Evolutionary conservation across 2,888 invertebrate species (phyloP), one percentile per base, ranked within the genome.

Genomic region (Choristoneura rosaceana): DNA sequence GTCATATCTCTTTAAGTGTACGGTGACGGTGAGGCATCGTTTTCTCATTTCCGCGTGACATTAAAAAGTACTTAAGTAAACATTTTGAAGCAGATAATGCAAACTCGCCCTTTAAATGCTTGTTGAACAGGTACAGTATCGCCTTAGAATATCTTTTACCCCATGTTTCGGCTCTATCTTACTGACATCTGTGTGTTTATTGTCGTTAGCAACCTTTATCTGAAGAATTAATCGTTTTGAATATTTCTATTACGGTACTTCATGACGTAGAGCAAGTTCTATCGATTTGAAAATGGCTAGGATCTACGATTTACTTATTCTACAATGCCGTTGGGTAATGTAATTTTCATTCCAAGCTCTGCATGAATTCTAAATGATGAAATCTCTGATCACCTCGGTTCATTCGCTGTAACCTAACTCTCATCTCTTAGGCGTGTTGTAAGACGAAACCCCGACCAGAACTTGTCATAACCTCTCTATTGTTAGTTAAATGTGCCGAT

Each of bases 41-140:
- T 50, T 50, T 64, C 45, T 47, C 10, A 50, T 34, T 64, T 64
- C 64, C 64, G 34, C n/a, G 34, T 64, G 50, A 64, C 47, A 64
- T 62, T 45, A 47, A 47, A 64, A 64, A 47, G 47, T 47, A 64
- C 45, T 50, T 50, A 50, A 61, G 34, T 65, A 38, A 66, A 14
- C 66, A 58, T 55, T 43, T 45, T 43, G 38, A n/a, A 9, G 9
- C 3, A 50, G 33, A 64, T 38, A 50, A 50, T 38, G 38, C 64
- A 64, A 63, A n/a, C 17, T 43, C 43, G 25, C 25, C 33, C 25
- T 33, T 63, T 43, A 45, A 47, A 14, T 25, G 25, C 33, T 33
- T 14, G 25, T 43, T 67, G 58, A 67, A 67, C 33, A 59, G 45
- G 58, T 45, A 45, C n/a, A 55, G 55, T 47, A 66, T 59, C 41